Evolutionary conservation across 2,113 vertebrate genomes (phyloP).

Genomic region (Spermophilus dauricus): DNA sequence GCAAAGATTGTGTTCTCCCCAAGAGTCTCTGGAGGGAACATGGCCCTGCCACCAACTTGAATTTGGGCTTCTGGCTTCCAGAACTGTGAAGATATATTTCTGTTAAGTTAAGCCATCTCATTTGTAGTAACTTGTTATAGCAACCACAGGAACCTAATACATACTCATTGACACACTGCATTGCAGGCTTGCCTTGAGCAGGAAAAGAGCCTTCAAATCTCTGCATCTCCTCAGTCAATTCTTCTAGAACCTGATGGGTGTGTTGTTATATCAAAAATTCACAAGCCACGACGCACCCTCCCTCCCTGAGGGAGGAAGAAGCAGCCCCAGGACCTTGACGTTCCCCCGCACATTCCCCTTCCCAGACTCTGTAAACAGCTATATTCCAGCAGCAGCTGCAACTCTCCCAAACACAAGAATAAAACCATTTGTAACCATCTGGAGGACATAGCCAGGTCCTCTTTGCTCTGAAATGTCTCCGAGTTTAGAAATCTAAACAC

Average conservation of each 20-base stretch:
- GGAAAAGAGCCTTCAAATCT: neutral
- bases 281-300: neutral
- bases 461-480: conserved; percentile 83
- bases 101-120: neutral
- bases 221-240: neutral
- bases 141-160: neutral
- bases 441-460: conserved; percentile 82
- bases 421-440: conserved; percentile 77
- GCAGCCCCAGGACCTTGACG: neutral
- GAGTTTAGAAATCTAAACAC: conserved; percentile 86
- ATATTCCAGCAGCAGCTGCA: conserved; percentile 68
- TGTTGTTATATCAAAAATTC: neutral
- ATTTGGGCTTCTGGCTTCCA: neutral
- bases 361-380: conserved; percentile 76
- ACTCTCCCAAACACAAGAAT: conserved; percentile 69
- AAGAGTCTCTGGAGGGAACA: neutral
- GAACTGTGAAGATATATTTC: neutral
- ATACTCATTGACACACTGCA: neutral
- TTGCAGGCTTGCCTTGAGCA: fast-evolving
- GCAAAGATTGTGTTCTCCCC: neutral
- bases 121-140: neutral
- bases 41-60: neutral
- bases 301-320: neutral
- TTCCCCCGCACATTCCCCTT: conserved; percentile 45
- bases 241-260: neutral